A percentile compares a stretch with the other conserved stretches of the same genome.
phyloP scores from a whole-genome alignment of 2,888 invertebrate species.

The Gortyna flavago region DNA sequence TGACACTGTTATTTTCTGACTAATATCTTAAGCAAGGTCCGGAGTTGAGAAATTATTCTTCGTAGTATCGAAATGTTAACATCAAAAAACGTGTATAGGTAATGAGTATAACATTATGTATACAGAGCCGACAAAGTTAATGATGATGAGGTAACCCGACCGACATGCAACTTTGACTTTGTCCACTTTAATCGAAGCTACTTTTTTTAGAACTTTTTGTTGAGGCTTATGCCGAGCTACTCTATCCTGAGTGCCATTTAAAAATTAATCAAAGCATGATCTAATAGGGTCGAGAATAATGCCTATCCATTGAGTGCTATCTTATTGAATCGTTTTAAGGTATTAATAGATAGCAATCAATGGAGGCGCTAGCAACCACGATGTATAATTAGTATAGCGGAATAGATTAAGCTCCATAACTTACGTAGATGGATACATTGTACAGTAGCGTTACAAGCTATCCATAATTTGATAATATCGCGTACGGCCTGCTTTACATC shows the following conservation, averaged over 20 bases:
- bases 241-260: constrained; percentile 6
- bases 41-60: constrained; percentile 41
- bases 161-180: neutral
- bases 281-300: constrained; percentile 21
- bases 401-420: constrained; percentile 25
- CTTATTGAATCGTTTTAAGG: constrained; percentile 25
- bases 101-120: neutral
- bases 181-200: constrained; percentile 3
- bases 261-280: constrained; percentile 1
- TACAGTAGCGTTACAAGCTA: constrained; percentile 18
- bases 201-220: constrained; percentile 6
- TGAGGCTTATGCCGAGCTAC: neutral
- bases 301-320: constrained; percentile 14
- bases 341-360: constrained; percentile 36
- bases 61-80: constrained; percentile 21
- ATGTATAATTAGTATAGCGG: constrained; percentile 28
- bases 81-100: neutral
- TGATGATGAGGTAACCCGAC: constrained; percentile 6
- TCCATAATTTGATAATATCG: constrained; percentile 39
- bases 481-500: constrained; percentile 3
- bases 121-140: constrained; percentile 11
- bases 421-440: constrained; percentile 12
- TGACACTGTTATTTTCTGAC: constrained; percentile 33
- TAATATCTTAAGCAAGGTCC: constrained; percentile 41
- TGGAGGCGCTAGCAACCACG: constrained; percentile 6